Evolutionary conservation across 2,113 vertebrate species (phyloP), one percentile per base, ranked within the genome.

Genomic region (Atherinomorus stipes): DNA sequence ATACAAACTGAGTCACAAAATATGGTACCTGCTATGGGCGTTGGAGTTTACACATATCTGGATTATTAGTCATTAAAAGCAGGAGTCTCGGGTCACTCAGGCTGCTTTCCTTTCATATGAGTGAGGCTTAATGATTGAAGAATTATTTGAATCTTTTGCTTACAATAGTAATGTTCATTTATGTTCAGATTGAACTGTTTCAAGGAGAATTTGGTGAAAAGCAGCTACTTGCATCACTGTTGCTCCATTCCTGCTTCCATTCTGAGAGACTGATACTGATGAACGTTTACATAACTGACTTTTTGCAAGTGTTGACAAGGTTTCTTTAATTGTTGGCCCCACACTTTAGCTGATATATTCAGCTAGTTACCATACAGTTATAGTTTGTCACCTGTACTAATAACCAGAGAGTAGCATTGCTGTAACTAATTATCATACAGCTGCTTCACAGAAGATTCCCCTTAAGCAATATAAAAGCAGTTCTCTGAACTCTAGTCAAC

Each of bases 41-140:
- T 83, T 83, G 83, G 47, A 62, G 53, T 76, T 75, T 59, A 73
- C 23, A 75, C 81, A 86, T 83, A 79, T 78, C 80, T 74, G 37
- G 18, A 82, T 54, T 64, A 84, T 80, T 68, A 85, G 85, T 89
- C 82, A 84, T 69, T 37, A 56, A 69, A 80, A 79, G n/a, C 71
- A 74, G 59, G 47, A 78, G 57, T 66, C 15, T 38, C 38, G 37
- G 58, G 51, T 80, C 51, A 66, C 47, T 76, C 53, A 64, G 16
- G 0, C 21, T 38, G 54, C 47, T 66, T 34, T 71, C 40, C 40
- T 78, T 42, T 74, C 26, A 52, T 50, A 38, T 66, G 59, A 64
- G 11, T 18, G 31, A 70, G 49, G 31, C 40, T 23, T 9, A n/a
- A 11, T 31, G 22, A 13, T 78, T 23, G 23, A n/a, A 7, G 19